Conservation (phyloP, 1,140 invertebrate genomes). For the Orius laevigatus region DNA sequence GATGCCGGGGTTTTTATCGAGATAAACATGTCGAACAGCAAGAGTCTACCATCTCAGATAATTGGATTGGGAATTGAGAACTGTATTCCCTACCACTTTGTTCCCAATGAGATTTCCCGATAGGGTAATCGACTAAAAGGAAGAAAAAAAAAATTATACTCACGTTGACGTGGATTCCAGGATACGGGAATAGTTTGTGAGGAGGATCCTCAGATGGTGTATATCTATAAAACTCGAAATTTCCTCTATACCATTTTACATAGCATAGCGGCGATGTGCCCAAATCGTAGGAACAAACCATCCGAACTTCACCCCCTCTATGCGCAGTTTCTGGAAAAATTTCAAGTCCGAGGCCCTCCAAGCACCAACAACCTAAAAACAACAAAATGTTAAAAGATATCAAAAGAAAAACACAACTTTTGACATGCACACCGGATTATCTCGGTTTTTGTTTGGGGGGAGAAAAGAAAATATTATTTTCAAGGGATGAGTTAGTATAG, state of each 20-base stretch:
- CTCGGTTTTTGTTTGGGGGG: too few species aligned
- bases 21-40: too few species aligned
- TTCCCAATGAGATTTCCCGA: background rate
- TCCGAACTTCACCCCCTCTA: conserved; percentile 45
- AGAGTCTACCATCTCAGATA: too few species aligned
- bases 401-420: too few species aligned
- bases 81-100: background rate
- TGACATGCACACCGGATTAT: too few species aligned
- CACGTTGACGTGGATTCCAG: conserved; percentile 40
- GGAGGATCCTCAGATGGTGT: conserved; percentile 35
- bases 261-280: conserved; percentile 61
- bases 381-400: too few species aligned
- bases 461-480: too few species aligned
- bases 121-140: background rate
- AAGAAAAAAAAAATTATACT: conserved; percentile 25
- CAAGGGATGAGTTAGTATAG: too few species aligned
- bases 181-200: conserved; percentile 36
- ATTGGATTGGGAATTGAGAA: too few species aligned
- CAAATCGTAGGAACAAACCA: conserved; percentile 62
- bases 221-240: conserved; percentile 45
- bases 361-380: conserved; percentile 8
- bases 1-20: too few species aligned
- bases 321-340: conserved; percentile 47
- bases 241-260: conserved; percentile 70
- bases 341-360: conserved; percentile 23